Evolutionary conservation across 1,140 invertebrate genomes (phyloP).

Genomic region (Leptopilina clavipes): DNA sequence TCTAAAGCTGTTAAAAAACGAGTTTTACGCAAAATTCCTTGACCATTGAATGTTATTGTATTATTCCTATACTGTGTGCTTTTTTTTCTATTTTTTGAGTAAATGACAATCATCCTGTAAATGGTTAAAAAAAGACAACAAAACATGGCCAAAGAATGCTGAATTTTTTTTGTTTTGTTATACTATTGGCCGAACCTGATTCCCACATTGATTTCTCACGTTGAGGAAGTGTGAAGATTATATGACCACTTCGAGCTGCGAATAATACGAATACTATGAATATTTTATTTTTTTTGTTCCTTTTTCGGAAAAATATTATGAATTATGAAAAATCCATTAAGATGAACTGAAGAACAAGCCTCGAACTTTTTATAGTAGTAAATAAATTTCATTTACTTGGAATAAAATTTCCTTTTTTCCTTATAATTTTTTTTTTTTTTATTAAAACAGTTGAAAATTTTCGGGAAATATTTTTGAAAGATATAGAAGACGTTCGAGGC

Average conservation of each 20-base stretch:
- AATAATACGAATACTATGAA: conserved; percentile 62
- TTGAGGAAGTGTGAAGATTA: conserved; percentile 68
- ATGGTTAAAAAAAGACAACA: conserved; percentile 57
- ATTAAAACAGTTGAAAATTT: too few relatives aligned
- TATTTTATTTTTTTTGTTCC: not conserved
- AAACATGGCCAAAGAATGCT: conserved; percentile 61
- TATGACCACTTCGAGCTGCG: conserved; percentile 69
- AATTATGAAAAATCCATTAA: too few relatives aligned
- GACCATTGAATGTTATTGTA: conserved; percentile 46
- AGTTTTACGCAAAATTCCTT: conserved; percentile 29
- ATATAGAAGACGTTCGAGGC: not conserved
- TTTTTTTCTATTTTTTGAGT: not conserved
- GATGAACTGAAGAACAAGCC: too few relatives aligned
- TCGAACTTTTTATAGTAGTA: too few relatives aligned
- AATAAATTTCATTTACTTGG: too few relatives aligned
- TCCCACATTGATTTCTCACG: conserved; percentile 70
- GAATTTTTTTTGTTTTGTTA: conserved; percentile 51
- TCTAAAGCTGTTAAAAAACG: conserved; percentile 27
- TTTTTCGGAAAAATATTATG: too few relatives aligned
- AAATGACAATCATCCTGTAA: conserved; percentile 49
- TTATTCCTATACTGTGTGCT: conserved; percentile 37
- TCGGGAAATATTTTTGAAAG: too few relatives aligned
- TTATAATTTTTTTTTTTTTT: too few relatives aligned
- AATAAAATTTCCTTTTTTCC: too few relatives aligned
- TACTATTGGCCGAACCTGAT: conserved; percentile 67